A percentile compares a stretch with the other conserved stretches of the same genome.
phyloP scores from a whole-genome alignment of 2,888 invertebrate species.

The Stenichneumon culpator region DNA sequence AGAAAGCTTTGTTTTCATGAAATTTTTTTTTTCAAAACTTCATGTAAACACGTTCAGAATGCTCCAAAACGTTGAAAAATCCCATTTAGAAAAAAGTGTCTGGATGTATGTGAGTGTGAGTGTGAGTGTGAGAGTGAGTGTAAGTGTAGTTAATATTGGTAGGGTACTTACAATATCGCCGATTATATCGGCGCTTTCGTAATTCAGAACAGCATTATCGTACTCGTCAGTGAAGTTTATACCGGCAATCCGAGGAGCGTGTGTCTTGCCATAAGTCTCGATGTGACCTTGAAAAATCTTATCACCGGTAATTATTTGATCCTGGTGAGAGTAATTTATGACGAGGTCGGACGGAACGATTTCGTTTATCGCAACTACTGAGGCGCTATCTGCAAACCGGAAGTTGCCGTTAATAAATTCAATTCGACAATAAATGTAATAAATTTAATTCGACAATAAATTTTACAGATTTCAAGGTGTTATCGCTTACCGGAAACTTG shows the following conservation, averaged over 20 bases:
- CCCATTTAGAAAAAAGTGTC: too few relatives aligned
- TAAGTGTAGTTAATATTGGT: background rate
- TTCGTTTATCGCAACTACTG: constrained; percentile 71
- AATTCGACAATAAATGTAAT: background rate
- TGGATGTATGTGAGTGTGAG: background rate
- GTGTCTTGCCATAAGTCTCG: constrained; percentile 69
- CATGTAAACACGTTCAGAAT: too few relatives aligned
- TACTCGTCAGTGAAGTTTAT: constrained; percentile 70
- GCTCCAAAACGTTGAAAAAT: too few relatives aligned
- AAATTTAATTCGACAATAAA: background rate
- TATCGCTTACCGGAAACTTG: constrained; percentile 72
- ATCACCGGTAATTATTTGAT: constrained; percentile 71
- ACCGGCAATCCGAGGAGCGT: constrained; percentile 69
- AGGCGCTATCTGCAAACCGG: constrained; percentile 69
- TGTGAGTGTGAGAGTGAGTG: background rate
- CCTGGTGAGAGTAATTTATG: constrained; percentile 59
- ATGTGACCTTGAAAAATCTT: constrained; percentile 72
- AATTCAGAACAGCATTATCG: constrained; percentile 69
- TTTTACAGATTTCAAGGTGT: background rate
- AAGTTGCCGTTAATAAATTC: background rate
- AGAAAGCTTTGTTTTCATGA: too few relatives aligned
- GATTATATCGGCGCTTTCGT: constrained; percentile 73
- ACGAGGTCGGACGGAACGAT: constrained; percentile 74
- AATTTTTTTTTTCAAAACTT: too few relatives aligned
- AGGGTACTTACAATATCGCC: constrained; percentile 75